These are phyloP conservation scores for Antheraea yamamai DNA, from an alignment of 2,888 invertebrate species.

Conservation along the genomic window DNA sequence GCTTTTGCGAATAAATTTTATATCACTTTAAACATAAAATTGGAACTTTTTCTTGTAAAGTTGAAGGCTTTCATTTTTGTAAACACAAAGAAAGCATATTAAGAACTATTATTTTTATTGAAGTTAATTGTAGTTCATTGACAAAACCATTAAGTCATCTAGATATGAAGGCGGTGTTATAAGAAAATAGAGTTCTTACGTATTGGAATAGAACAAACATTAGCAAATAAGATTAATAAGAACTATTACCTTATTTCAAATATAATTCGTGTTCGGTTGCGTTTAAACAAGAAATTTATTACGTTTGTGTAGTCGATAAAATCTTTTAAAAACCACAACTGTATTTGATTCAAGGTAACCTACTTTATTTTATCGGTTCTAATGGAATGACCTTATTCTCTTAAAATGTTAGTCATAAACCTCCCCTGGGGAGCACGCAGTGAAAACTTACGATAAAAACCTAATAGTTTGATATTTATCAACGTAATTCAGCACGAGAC, in stretches of 20 bases:
- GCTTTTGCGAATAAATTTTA: constrained; percentile 15
- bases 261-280: background rate
- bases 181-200: background rate
- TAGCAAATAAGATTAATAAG: background rate
- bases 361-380: constrained; percentile 27
- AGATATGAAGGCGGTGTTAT: background rate
- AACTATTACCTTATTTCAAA: background rate
- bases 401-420: constrained; percentile 37
- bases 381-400: constrained; percentile 32
- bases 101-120: too few species aligned
- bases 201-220: background rate
- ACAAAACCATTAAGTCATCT: background rate
- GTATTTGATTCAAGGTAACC: constrained; percentile 24
- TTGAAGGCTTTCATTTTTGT: too few species aligned
- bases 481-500: constrained; percentile 47
- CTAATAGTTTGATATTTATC: constrained; percentile 61
- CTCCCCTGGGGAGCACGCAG: constrained; percentile 30
- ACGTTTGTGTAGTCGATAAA: constrained; percentile 12
- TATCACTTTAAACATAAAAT: constrained; percentile 1
- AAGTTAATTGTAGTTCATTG: too few species aligned
- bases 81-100: too few species aligned
- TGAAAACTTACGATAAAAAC: constrained; percentile 54
- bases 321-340: constrained; percentile 23
- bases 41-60: background rate
- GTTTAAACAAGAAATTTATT: background rate